These are phyloP conservation scores for Amia ocellicauda DNA, from an alignment of 2,113 vertebrate species.

Conservation along the genomic window DNA sequence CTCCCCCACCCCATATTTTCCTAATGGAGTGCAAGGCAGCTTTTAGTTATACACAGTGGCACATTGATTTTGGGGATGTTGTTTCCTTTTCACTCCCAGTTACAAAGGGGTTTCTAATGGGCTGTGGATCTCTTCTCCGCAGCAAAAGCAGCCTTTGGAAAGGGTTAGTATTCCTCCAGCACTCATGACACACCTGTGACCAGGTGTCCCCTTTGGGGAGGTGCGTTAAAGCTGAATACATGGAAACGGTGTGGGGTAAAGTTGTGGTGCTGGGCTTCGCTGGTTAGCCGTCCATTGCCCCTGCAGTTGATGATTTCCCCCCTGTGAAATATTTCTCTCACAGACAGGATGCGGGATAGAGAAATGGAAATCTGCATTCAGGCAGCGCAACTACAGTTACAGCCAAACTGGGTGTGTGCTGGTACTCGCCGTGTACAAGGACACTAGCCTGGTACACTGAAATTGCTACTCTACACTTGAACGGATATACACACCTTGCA, in stretches of 20 bases:
- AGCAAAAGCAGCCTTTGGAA: too few species aligned
- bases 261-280: background rate
- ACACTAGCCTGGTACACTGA: too few species aligned
- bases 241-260: background rate
- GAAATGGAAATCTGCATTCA: constrained; percentile 34
- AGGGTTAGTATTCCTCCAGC: background rate
- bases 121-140: too few species aligned
- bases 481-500: too few species aligned
- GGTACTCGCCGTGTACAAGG: too few species aligned
- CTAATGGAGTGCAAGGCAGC: too few species aligned
- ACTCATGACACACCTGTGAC: background rate
- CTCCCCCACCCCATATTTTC: too few species aligned
- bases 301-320: constrained; percentile 22
- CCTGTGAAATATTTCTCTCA: constrained; percentile 30
- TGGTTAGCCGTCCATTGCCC: background rate
- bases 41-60: too few species aligned
- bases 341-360: constrained; percentile 55
- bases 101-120: too few species aligned
- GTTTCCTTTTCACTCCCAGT: too few species aligned
- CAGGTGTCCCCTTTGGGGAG: background rate
- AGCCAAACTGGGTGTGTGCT: background rate
- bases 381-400: constrained; percentile 8
- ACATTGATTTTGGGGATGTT: too few species aligned
- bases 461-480: too few species aligned
- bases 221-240: background rate